Evolutionary conservation across 1,140 invertebrate species (phyloP), one percentile per base, ranked within the genome.

Genomic region (Ceratina calcarata): DNA sequence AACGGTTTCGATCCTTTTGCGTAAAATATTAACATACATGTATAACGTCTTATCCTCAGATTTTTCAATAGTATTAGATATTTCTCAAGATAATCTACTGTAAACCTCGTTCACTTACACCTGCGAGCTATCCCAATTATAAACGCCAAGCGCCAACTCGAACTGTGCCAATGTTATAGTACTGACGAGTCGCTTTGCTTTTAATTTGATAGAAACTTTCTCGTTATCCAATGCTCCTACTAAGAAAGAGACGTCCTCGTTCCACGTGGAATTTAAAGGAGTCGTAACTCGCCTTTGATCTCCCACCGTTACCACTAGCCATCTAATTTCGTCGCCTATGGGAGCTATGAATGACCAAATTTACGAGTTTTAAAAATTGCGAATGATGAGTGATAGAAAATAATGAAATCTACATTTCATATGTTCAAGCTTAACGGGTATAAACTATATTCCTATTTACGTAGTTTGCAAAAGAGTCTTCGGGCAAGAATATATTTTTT

Each of bases 231-330:
- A 86, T 27, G 91, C 86, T 61, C 92, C 91, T 16, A 94, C 91
- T 58, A 94, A 89, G 78, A 94, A 94, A 49, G 94, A 94, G 49
- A 92, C 91, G 69, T 92, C 91, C 75, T 94, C 94, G 64, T 91
- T 91, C 94, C 94, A 94, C 8, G 87, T 88, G 7, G 89, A 67
- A 27, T 69, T 87, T 12, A 93, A 83, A 53, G 91, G 91, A 6
- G 90, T 77, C n/a, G 92, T 94, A 60, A 93, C 90, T 16, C 92
- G 86, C 62, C 91, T 92, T 76, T 93, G 90, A 61, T 93, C 91
- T 3, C 94, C 93, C 6, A 94, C 79, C 13, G 88, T 86, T 6
- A 94, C 87, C n/a, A 93, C 92, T 10, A 93, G 86, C 92, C 93
- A 93, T 64, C 89, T 87, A 10, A 87, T 86, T 60, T 94, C 93